Evolutionary conservation across 1,140 invertebrate genomes (phyloP), one percentile per base, ranked within the genome.

Genomic region (Drosophila triauraria): DNA sequence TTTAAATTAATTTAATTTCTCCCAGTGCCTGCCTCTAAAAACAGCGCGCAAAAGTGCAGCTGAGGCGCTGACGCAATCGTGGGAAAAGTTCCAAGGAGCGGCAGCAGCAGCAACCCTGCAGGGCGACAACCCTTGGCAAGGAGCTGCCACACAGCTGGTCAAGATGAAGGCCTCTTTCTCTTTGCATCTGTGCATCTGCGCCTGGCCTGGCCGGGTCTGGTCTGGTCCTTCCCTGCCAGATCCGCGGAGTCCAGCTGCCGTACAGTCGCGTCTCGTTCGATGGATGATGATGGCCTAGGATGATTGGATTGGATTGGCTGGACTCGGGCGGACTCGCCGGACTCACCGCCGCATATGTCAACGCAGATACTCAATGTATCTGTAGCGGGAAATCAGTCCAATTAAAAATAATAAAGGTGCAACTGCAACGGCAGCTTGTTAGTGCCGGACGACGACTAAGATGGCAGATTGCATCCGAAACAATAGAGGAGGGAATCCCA

Each of bases 401-500:
- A 87, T 87, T 87, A 87, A 87, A 87, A 87, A 88, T 87, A 87
- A 87, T 87, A 87, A 87, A 87, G 80, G 84, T 68, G 75, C 76
- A 88, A 83, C 68, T 23, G 70, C 67, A 40, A 43, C 78, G 50
- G 62, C 68, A 75, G 85, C 84, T 87, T 90, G 84, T 90, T 88
- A 90, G 84, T 51, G 72, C 35, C 17, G 57, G 40, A 48, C 42
- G 38, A 60, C 75, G 61, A 72, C 84, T 77, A 78, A 87, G 83
- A 87, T 87, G 77, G 71, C 80, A 87, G 84, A 87, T 88, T 87
- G 84, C 84, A 80, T 27, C 62, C 84, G 58, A 83, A 86, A 87
- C 84, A 87, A 87, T 87, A 71, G 84, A 63, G 62, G 32, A 32
- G 42, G 54, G 62, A 40, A 44, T 25, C 54, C 61, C 35, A 17